Percentiles rank a stretch among this genome's conserved stretches.
Conservation (phyloP, 2,888 invertebrate genomes). For the Uropetala carovei region DNA sequence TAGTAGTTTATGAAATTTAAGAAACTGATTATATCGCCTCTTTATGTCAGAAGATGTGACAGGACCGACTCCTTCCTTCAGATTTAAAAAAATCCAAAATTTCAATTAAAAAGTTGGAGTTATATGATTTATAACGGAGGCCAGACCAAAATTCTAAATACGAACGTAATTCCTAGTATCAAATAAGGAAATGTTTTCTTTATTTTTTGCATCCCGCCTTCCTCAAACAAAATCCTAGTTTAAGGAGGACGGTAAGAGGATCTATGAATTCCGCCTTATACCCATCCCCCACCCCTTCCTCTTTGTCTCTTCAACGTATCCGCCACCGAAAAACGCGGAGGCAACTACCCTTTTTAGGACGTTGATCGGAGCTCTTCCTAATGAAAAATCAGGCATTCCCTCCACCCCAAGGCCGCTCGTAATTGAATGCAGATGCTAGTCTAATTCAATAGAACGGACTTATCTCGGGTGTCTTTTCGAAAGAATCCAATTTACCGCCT, state of each 20-base stretch:
- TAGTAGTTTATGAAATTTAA: too few relatives aligned
- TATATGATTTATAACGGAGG: too few relatives aligned
- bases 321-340: neutral
- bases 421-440: slow-evolving; percentile 61
- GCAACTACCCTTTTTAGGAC: slow-evolving; percentile 14
- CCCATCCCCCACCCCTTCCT: neutral
- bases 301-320: neutral
- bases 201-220: too few relatives aligned
- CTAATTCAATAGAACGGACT: slow-evolving; percentile 61
- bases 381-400: slow-evolving; percentile 56
- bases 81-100: too few relatives aligned
- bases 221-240: too few relatives aligned
- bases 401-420: neutral
- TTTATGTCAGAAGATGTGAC: too few relatives aligned
- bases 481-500: slow-evolving; percentile 63
- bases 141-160: too few relatives aligned
- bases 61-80: too few relatives aligned
- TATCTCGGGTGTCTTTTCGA: slow-evolving; percentile 59
- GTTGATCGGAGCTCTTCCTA: slow-evolving; percentile 36
- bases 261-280: neutral
- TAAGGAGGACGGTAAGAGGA: neutral
- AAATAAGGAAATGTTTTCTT: too few relatives aligned
- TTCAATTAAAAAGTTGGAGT: too few relatives aligned
- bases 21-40: too few relatives aligned
- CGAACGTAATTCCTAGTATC: too few relatives aligned